phyloP scores from a whole-genome alignment of 2,888 invertebrate genomes.

The Hirtodrosophila alboralis region DNA sequence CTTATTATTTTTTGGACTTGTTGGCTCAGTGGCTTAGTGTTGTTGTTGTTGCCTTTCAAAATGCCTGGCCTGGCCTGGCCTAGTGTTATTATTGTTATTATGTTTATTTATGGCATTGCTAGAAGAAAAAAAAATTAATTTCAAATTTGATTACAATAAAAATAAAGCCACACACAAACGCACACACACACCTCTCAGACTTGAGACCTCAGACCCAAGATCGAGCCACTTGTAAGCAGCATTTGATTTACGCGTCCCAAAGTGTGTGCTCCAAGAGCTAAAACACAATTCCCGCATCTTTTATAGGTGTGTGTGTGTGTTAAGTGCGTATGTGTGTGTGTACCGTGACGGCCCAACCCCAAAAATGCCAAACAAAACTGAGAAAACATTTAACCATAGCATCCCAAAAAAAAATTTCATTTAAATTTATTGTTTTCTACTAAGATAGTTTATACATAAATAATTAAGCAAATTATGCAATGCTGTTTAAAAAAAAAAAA shows the following conservation, averaged over 20 bases:
- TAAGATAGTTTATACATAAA: slow-evolving; percentile 41
- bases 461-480: slow-evolving; percentile 54
- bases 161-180: slow-evolving; percentile 57
- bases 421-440: slow-evolving; percentile 70
- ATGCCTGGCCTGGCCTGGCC: slow-evolving; percentile 22
- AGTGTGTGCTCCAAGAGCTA: slow-evolving; percentile 39
- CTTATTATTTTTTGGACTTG: slow-evolving; percentile 54
- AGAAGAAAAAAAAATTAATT: slow-evolving; percentile 68
- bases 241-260: slow-evolving; percentile 62
- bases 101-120: slow-evolving; percentile 69
- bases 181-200: slow-evolving; percentile 6
- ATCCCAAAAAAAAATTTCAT: slow-evolving; percentile 14
- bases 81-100: slow-evolving; percentile 70
- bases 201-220: slow-evolving; percentile 7
- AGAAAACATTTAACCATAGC: slow-evolving; percentile 36
- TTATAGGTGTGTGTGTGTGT: slow-evolving; percentile 15
- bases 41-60: slow-evolving; percentile 27
- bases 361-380: slow-evolving; percentile 28
- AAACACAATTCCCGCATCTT: slow-evolving; percentile 11
- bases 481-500: slow-evolving; percentile 47
- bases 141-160: slow-evolving; percentile 77
- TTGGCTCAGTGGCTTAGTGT: slow-evolving; percentile 18
- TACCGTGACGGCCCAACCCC: slow-evolving; percentile 55
- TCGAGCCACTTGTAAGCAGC: slow-evolving; percentile 62
- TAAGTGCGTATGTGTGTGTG: too few species aligned